A percentile compares a stretch with the other conserved stretches of the same genome.
Conservation (phyloP, 2,797 vertebrate species). For the Silurus lanzhouensis region DNA sequence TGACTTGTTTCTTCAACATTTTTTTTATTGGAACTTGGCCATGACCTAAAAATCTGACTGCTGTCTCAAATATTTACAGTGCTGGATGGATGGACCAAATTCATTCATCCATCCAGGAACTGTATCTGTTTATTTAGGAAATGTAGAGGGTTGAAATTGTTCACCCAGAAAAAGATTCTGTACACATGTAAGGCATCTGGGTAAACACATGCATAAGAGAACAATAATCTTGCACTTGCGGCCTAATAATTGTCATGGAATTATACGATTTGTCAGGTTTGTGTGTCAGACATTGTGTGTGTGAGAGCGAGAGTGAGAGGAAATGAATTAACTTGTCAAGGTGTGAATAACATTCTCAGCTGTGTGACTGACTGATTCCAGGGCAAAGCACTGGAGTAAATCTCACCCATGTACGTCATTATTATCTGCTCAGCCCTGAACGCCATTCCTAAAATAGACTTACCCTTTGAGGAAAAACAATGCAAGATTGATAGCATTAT, state of each 20-base stretch:
- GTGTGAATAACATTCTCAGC: constrained; percentile 18
- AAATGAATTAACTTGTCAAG: constrained; percentile 9
- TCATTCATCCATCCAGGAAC: neutral
- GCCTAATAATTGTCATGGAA: constrained; percentile 2
- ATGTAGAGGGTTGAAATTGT: neutral
- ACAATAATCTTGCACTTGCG: neutral
- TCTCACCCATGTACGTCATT: constrained; percentile 26
- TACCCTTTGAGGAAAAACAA: constrained; percentile 32
- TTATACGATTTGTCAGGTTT: constrained; percentile 18
- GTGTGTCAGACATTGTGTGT: neutral
- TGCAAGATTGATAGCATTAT: constrained; percentile 38
- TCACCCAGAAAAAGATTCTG: neutral
- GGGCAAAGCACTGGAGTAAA: neutral
- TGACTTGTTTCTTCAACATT: neutral
- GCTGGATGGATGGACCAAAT: neutral
- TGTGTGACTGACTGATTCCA: constrained; percentile 2
- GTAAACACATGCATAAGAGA: neutral
- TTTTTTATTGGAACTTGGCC: neutral
- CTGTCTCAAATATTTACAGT: constrained; percentile 34
- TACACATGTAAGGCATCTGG: neutral
- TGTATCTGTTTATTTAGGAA: neutral
- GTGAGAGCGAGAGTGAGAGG: neutral
- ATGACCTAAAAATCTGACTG: constrained; percentile 18
- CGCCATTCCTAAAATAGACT: constrained; percentile 29
- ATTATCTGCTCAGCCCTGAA: constrained; percentile 23